Base-by-base conservation (phyloP, 2,888 invertebrate genomes). In the Diploptera punctata region DNA sequence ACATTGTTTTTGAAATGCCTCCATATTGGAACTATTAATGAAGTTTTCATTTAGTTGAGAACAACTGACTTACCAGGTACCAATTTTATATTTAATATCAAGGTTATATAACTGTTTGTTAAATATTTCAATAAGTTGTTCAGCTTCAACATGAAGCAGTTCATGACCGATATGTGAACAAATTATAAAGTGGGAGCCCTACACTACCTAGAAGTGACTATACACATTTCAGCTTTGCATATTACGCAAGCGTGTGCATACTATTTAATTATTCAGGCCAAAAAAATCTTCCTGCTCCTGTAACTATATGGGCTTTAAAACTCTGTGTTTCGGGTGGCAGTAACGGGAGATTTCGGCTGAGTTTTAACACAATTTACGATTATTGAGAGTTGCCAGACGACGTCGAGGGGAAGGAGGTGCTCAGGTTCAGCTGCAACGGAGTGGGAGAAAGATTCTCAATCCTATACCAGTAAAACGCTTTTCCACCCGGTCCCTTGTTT, bases 301-400 rank as follows among this genome's bases (percentile, higher is more conserved):
- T 57, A 57, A 57, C 29, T 29, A 57, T 67, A 67, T 44, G 71
- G n/a, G 67, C 57, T 67, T 71, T 67, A 71, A 71, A 71, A 71
- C 71, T 65, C 67, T n/a, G 57, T 57, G 57, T 57, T 57, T 57
- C n/a, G 47, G 65, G 44, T 61, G 74, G 73, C 73, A 70, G 73
- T 71, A 62, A 73, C 70, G 74, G 74, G 68, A 74, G 74, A 74
- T 74, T 73, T 73, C 70, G 60, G 57, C 49, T 38, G 68, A 57
- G 67, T 75, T 75, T 75, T 75, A 75, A 75, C 71, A 75, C 71
- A 75, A 75, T 75, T 75, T 75, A 75, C 75, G 75, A 65, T 75
- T 75, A 75, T 75, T 71, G 75, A 71, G 67, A 47, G 44, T 65
- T 65, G 24, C 47, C 65, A 65, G 65, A 57, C 57, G 57, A 67